Base-by-base conservation (phyloP, 2,797 vertebrate species). In the Falco novaeseelandiae region DNA sequence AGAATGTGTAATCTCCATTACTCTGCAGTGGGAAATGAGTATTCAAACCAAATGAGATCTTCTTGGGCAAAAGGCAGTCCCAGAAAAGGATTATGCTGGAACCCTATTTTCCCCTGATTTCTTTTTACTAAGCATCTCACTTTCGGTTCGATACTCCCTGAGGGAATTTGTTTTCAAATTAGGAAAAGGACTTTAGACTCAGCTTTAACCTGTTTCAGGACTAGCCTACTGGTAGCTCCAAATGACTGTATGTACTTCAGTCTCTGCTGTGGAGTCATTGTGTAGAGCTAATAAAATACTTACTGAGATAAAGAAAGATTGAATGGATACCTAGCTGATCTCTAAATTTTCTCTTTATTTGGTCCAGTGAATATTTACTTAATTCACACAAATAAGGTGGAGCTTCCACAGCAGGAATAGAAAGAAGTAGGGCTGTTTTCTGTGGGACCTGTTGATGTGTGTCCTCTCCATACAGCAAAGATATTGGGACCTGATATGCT, bases 271-370 rank as follows among this genome's bases (percentile, higher is more conserved):
- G 58, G 16, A 49, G 25, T 29, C 72, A 29, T 4, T n/a, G 10
- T 58, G 16, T 15, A 80, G 85, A 77, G 15, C 14, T 69, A 54
- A 72, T 72, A 13, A 70, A 72, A 44, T 63, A 67, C 17, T 85
- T 21, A n/a, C 10, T 57, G 22, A 3, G 6, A 18, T 69, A 65
- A 90, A 59, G 21, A 67, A 73, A 55, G 17, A 29, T 34, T 65
- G 26, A 79, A 58, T 12, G 8, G 22, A 46, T 66, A 73, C 16
- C 3, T 70, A 2, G 3, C 26, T 0, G 0, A 23, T 48, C 10
- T 86, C 69, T 70, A 23, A 40, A 58, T 46, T 77, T 58, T 63
- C 6, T 42, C 11, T 36, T 82, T 79, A 29, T 72, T 55, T 46
- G 20, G 8, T 10, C 9, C 15, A 19, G 8, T 22, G 40, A 84